Percentiles rank a stretch among this genome's conserved stretches.
phyloP scores from a whole-genome alignment of 2,797 vertebrate genomes.

The Coluber constrictor region DNA sequence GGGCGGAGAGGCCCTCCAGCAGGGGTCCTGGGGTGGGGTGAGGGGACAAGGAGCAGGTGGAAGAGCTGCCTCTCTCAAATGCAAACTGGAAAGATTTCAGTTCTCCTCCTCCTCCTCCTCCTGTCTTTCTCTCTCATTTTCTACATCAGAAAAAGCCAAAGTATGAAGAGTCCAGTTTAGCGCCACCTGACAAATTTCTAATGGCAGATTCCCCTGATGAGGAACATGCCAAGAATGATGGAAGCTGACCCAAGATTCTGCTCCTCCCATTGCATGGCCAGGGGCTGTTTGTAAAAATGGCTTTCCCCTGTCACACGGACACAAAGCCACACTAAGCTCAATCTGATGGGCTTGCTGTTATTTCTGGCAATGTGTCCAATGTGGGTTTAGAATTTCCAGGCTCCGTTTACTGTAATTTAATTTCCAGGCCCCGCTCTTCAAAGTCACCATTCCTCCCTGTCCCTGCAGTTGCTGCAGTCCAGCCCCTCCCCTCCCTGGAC shows the following conservation, averaged over 20 bases:
- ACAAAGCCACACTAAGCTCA: background rate
- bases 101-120: background rate
- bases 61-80: background rate
- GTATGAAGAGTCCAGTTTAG: fast-evolving
- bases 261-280: too few species aligned
- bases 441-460: too few species aligned
- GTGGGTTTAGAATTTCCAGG: background rate
- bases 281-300: background rate
- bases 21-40: background rate
- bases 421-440: background rate
- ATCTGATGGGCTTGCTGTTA: background rate
- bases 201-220: fast-evolving
- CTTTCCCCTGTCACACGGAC: background rate
- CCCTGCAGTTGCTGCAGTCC: background rate
- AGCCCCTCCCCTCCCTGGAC: background rate
- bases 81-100: fast-evolving
- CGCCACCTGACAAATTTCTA: background rate
- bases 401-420: background rate
- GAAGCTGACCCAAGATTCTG: background rate
- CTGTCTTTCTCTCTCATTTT: fast-evolving
- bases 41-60: background rate
- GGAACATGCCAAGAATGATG: background rate
- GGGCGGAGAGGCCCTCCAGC: background rate
- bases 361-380: background rate
- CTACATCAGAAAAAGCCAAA: fast-evolving